A percentile compares a stretch with the other conserved stretches of the same genome.
Evolutionary conservation across 2,797 vertebrate species (phyloP).

Genomic region (Hephaestus fuliginosus): DNA sequence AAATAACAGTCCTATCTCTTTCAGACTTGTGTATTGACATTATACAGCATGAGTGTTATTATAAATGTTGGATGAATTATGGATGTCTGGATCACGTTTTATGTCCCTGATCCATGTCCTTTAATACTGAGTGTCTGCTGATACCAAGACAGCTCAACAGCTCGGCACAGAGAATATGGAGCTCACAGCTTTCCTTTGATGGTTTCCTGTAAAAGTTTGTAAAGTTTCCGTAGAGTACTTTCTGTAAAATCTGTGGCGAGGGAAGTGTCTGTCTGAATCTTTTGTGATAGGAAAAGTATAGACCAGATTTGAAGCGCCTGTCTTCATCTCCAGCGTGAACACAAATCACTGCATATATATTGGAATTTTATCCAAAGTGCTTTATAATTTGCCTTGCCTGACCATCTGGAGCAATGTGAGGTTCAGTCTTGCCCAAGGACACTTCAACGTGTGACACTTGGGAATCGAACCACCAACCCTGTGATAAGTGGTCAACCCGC

Average conservation of each 20-base stretch:
- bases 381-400: background rate
- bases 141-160: background rate
- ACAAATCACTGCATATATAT: background rate
- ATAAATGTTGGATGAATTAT: background rate
- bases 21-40: background rate
- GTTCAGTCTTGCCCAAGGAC: background rate
- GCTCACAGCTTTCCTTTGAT: background rate
- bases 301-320: background rate
- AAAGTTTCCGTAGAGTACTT: background rate
- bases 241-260: background rate
- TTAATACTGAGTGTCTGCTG: background rate
- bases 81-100: background rate
- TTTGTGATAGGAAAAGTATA: background rate
- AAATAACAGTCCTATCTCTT: background rate
- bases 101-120: background rate
- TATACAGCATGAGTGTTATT: background rate
- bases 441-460: background rate
- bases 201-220: background rate
- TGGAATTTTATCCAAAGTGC: background rate
- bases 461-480: background rate
- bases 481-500: background rate
- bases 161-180: background rate
- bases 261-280: background rate
- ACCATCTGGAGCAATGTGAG: background rate
- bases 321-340: conserved; percentile 1